Base-by-base conservation (phyloP, 2,888 invertebrate genomes). In the Eugnorisma glareosa region DNA sequence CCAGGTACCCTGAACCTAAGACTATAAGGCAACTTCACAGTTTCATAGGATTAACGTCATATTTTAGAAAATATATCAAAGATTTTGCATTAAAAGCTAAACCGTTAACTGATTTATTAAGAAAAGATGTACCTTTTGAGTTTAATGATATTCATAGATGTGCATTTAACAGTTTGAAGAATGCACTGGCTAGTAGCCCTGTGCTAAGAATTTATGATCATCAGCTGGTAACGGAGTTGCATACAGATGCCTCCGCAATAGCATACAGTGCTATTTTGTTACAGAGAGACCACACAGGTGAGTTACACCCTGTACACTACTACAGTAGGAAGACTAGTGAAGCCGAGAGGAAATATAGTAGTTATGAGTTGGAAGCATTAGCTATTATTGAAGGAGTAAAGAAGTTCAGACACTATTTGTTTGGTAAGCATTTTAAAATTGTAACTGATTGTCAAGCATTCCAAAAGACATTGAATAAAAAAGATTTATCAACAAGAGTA, bases 31-130 rank as follows among this genome's bases (percentile, higher is more conserved):
- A 57, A 57, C 21, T 69, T 0, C 69, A 43, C 21, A 69, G 69
- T 69, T 69, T 69, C 8, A 28, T 70, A 13, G 59, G 59, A 31
- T 21, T 70, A 21, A 31, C 83, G 0, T 85, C 82, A 37, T 89
- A 89, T 70, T 90, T 90, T 43, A 81, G 88, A 40, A 90, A 90
- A 64, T 89, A 77, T 45, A 88, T 89, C 11, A 11, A 88, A 70
- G 70, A 87, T 68, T 90, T 76, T 86, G 84, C 90, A 0, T 0
- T 74, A 11, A 87, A 90, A 61, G 89, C 89, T 11, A 84, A 57
- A 18, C 57, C 69, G 3, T 31, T 59, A 59, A 43, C 59, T 11
- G 70, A 70, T 31, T 43, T 59, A 21, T 31, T 70, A 21, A 59
- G 21, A 21, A 48, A 48, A 21, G 28, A 43, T n/a, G 48, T 73